Base-by-base conservation (phyloP, 2,888 invertebrate species). In the Sclerodermus sp. region DNA sequence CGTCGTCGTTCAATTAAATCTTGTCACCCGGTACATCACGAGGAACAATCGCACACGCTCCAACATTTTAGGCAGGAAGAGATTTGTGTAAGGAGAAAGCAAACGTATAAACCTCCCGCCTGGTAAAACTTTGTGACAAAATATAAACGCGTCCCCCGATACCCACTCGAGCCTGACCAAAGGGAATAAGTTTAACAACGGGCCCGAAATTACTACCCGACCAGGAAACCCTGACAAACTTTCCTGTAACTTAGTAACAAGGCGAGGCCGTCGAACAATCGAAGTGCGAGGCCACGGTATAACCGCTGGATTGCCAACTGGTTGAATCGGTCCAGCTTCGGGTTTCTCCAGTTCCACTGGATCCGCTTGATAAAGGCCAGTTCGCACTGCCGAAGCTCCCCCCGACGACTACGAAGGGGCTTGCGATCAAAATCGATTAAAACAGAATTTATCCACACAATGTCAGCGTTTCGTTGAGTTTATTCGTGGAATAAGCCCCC, bases 231-330 rank as follows among this genome's bases (percentile, higher is more conserved):
- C 59, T 57, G 62, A 65, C 63, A 67, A 73, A 73, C 66, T 71
- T 73, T 67, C 23, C 61, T 44, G 58, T 55, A 68, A 67, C 60
- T 69, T 62, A 44, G 58, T 71, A 71, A 72, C 69, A 67, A 70
- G 67, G 65, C 65, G 62, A 67, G 71, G 68, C 66, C 64, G 67
- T 66, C 63, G 69, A 72, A 73, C 73, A 73, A 73, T 70, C 66
- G 65, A 64, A 66, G 64, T 57, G 67, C 66, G 56, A 62, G 52
- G 49, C 70, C 71, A 63, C 67, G 68, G 69, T 68, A 67, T 68
- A 70, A 71, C 73, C 73, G 57, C 73, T 58, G 64, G 62, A 70
- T 70, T 70, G 68, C 70, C 68, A 73, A 71, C 70, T 62, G 67
- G 59, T 66, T 59, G 65, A 67, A 70, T 67, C 64, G 64, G 60